Base-by-base conservation (phyloP, 30 jellyfish, hydroid and myxozoan species). In the Aurelia coerulea region DNA sequence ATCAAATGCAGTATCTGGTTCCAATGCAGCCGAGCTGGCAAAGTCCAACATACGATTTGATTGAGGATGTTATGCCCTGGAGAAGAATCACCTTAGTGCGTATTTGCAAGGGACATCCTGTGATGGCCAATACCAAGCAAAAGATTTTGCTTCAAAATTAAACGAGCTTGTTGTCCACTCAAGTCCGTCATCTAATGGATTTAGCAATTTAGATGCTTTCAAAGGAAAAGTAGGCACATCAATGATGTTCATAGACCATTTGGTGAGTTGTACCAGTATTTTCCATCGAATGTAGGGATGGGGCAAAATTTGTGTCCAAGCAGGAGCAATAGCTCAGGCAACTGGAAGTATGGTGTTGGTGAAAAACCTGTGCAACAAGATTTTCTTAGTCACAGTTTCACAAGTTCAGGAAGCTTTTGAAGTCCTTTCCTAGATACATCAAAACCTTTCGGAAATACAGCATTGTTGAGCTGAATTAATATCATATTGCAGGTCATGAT, bases 401-500 rank as follows among this genome's bases (percentile, higher is more conserved):
- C 31, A 81, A 78, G 46, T 34, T 60, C 64, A 16, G 5, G 9
- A 78, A 78, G 42, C 89, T 78, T 34, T 63, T 78, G 62, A 32
- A 78, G 65, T 49, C 65, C 12, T 81, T 78, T 17, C 89, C 81
- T 5, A 1, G 39, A 32, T 78, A 62, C 54, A n/a, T 78, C 19
- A 62, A 58, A 34, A 63, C 81, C 8, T 78, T 78, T 62, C 73
- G 69, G n/a, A 62, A 41, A 13, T 58, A 13, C 54, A 39, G 49
- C 51, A 62, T 62, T 63, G 42, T 41, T 59, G 89, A 78, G 65
- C 63, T 60, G 51, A 59, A 31, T 14, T 81, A 78, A 49, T 29
- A 60, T 35, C 68, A 34, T 7, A 78, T 78, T 17, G 89, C 80
- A 17, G 89, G 79, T 8, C 73, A 78, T 0, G 89, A 78, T n/a